Evolutionary conservation across 1,140 invertebrate genomes (phyloP), one percentile per base, ranked within the genome.

Genomic region (Drosophila kohkoa): DNA sequence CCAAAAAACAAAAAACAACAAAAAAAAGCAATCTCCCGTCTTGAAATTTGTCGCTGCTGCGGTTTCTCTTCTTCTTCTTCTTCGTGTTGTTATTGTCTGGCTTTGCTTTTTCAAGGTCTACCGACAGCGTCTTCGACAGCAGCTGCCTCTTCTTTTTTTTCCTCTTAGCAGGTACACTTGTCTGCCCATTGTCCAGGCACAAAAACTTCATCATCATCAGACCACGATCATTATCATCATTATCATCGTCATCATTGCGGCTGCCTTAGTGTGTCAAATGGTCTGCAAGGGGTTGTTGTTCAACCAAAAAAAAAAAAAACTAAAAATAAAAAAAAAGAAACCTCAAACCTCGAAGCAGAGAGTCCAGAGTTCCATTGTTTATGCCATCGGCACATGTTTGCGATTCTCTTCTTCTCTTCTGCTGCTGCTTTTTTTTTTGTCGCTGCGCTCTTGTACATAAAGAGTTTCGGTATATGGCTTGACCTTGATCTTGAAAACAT

Each of bases 401-500:
- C 68, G 51, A 59, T 78, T 79, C 32, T 49, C 49, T 10, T 20
- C 55, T 11, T 15, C n/a, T 58, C 20, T 25, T 25, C 20, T 25
- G 20, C 15, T 28, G 8, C 20, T 4, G 15, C n/a, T 46, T 11
- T 67, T 59, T 54, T 41, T 49, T 66, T 54, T 35, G 20, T 25
- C 20, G 20, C 2, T 25, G 20, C 13, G 30, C 32, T 45, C 30
- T 30, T 74, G 60, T 75, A 80, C 52, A 80, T 77, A 76, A 25
- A 57, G 11, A 70, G 75, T 46, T 20, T 62, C 11, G 63, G 68
- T 73, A 83, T 68, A 76, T 79, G 45, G 85, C 55, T 83, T 81
- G 85, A 89, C 85, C 85, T 89, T 89, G 85, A 89, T 89, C 85
- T 89, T 89, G 81, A 89, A 75, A 73, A 59, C 79, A 75, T 72